phyloP scores from a whole-genome alignment of 2,113 vertebrate species.

The Cynocephalus volans region DNA sequence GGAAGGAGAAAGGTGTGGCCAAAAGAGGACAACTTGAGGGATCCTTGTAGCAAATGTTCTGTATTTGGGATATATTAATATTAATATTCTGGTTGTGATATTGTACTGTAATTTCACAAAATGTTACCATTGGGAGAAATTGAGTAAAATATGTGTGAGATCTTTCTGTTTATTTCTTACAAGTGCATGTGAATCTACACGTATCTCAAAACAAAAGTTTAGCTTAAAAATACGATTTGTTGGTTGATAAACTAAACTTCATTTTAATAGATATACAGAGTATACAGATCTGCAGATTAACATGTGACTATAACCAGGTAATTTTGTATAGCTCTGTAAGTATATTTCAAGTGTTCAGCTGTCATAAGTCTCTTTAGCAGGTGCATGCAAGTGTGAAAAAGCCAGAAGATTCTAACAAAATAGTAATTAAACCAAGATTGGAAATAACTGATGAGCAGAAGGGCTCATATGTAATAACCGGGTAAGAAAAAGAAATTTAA shows the following conservation, averaged over 20 bases:
- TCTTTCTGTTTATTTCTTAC: neutral
- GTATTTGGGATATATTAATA: neutral
- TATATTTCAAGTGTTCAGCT: neutral
- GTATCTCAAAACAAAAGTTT: neutral
- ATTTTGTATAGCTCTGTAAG: neutral
- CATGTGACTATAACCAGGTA: neutral
- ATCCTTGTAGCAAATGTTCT: neutral
- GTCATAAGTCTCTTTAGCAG: neutral
- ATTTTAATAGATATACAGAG: neutral
- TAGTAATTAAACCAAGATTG: neutral
- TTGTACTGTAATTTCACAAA: neutral
- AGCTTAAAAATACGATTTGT: neutral
- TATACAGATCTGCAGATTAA: neutral
- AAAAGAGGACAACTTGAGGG: neutral
- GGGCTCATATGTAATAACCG: too few species aligned
- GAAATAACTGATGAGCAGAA: neutral
- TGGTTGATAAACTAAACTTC: neutral
- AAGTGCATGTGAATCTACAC: neutral
- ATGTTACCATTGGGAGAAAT: neutral
- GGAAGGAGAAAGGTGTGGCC: neutral
- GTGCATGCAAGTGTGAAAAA: neutral
- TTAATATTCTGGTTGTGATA: neutral
- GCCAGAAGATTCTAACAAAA: neutral
- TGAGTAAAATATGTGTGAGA: accelerated
- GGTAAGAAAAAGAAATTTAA: neutral